Base-by-base conservation (phyloP, 2,113 vertebrate species). In the Gnathonemus longibarbis region DNA sequence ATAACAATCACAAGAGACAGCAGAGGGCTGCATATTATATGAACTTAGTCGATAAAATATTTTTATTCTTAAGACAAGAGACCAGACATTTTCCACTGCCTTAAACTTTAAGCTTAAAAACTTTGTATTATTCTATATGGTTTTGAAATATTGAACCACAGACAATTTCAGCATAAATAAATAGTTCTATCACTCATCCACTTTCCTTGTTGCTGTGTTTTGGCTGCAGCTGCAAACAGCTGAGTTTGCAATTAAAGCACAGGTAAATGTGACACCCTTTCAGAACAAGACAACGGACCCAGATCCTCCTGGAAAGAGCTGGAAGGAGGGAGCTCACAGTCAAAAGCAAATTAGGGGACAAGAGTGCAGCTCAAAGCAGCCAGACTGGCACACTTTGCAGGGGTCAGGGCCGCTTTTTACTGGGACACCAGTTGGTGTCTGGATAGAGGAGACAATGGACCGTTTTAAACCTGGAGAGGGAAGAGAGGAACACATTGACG, bases 391-490 rank as follows among this genome's bases (percentile, higher is more conserved):
- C 31, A 86, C 74, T 46, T 45, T n/a, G 46, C 42, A 94, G 90
- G 45, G 50, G 88, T 88, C 89, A 92, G 24, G 10, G 91, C 27
- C 1, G 39, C 86, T 91, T 94, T 91, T 92, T 91, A 90, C 91
- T 80, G 27, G 96, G 96, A 93, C 98, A 99, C 98, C 98, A 99
- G 45, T 94, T 92, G 0, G 98, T 98, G n/a, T 97, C 95, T 13
- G 98, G 97, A 91, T 98, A 99, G 91, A 99, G 96, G 2, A 96
- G 96, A 93, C 98, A 99, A 91, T 99, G 98, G 87, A 99, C 92
- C 0, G 98, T 98, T 94, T 97, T 97, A 93, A 99, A 99, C 93
- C 98, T 99, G 93, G 5, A 89, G 13, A 39, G 31, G 42, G 2
- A 85, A 5, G 27, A 46, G 11, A 52, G 19, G 24, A 21, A 35